A percentile compares a stretch with the other conserved stretches of the same genome.
phyloP scores from a whole-genome alignment of 2,113 vertebrate species.

The Mustelus asterias region DNA sequence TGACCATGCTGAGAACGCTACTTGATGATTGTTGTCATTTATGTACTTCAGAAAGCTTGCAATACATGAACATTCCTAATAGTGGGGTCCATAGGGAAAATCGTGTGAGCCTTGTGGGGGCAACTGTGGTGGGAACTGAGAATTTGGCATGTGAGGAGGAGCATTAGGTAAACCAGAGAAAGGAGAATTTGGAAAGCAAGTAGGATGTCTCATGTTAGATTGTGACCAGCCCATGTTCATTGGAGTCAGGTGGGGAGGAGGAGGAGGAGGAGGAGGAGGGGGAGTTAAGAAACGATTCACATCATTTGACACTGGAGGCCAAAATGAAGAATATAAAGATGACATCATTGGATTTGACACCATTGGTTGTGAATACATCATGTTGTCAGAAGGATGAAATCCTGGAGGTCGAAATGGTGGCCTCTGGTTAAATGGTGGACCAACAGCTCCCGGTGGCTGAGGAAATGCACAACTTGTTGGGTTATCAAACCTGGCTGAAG shows the following conservation, averaged over 20 bases:
- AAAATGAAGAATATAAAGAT: conserved; percentile 25
- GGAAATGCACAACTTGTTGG: not conserved
- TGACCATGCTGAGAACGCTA: not conserved
- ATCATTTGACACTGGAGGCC: not conserved
- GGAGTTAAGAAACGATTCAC: not conserved
- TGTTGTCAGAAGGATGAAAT: not conserved
- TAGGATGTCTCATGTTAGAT: not conserved
- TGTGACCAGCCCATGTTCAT: conserved; percentile 16
- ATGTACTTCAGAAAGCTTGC: conserved; percentile 5
- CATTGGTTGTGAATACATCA: not conserved
- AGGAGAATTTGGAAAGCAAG: conserved; percentile 22
- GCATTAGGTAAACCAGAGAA: not conserved
- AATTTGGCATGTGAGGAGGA: not conserved
- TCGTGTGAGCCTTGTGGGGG: not conserved
- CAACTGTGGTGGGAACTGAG: not conserved
- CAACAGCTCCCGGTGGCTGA: not conserved
- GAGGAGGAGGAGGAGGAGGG: not conserved
- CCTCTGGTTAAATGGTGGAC: conserved; percentile 28
- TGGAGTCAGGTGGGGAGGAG: not conserved
- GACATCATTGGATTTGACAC: conserved; percentile 15
- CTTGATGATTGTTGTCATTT: not conserved
- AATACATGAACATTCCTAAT: not conserved
- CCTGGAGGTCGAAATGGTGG: conserved; percentile 1
- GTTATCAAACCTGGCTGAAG: conserved; percentile 16
- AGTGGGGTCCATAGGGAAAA: not conserved